These are phyloP conservation scores for Heliconius ismenius DNA, from an alignment of 2,888 invertebrate species.

Conservation along the genomic window DNA sequence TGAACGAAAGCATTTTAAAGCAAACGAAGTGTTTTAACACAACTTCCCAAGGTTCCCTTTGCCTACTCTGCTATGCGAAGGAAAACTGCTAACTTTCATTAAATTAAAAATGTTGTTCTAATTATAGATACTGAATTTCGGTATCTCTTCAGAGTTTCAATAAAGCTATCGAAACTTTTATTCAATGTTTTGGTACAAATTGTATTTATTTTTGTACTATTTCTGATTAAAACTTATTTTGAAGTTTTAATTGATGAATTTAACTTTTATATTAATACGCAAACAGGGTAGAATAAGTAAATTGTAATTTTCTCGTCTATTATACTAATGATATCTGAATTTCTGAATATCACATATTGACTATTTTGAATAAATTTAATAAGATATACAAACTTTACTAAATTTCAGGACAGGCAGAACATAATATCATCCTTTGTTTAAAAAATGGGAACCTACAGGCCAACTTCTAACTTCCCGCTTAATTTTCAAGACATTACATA, in stretches of 20 bases:
- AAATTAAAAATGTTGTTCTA: background rate
- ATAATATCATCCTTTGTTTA: no score
- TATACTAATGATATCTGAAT: no score
- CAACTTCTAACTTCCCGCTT: no score
- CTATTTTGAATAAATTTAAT: no score
- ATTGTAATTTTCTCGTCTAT: no score
- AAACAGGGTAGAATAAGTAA: no score
- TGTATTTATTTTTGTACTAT: background rate
- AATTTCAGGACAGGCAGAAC: no score
- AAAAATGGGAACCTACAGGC: no score
- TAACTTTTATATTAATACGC: background rate
- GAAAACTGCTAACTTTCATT: background rate
- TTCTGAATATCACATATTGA: no score
- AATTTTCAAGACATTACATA: no score
- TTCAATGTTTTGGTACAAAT: background rate
- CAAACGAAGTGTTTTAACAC: background rate
- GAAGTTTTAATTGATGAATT: background rate
- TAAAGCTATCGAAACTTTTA: background rate
- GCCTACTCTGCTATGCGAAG: background rate
- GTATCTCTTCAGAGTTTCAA: slow-evolving; percentile 3
- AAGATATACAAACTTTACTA: no score
- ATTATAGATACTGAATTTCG: background rate
- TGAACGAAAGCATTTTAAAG: background rate
- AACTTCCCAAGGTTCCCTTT: background rate
- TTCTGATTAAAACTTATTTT: background rate